These are phyloP conservation scores for Eupithecia pulchellata DNA, from an alignment of 2,888 invertebrate genomes.

Conservation along the genomic window DNA sequence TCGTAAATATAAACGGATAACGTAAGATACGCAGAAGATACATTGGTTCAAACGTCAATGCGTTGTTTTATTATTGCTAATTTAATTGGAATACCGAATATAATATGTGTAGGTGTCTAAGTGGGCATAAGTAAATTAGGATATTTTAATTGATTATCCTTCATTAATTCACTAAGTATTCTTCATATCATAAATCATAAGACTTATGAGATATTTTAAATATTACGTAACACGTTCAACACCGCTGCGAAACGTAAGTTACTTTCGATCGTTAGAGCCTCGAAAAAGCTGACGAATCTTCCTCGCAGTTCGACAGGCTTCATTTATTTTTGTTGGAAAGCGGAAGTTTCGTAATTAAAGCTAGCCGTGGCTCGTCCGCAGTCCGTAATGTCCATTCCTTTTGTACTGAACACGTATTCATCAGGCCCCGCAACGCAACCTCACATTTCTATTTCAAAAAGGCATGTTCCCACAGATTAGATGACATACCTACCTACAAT, in stretches of 20 bases:
- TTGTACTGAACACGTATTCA: constrained; percentile 57
- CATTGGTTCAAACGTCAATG: not conserved
- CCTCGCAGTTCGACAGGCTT: constrained; percentile 47
- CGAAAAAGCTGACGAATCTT: constrained; percentile 2
- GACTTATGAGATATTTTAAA: no score
- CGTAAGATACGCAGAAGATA: not conserved
- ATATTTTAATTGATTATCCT: no score
- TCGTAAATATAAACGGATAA: not conserved
- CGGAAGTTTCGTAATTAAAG: constrained; percentile 60
- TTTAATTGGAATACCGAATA: not conserved
- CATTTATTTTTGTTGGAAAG: constrained; percentile 54
- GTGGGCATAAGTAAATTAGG: no score
- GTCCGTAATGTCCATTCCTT: constrained; percentile 30
- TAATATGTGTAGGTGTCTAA: not conserved
- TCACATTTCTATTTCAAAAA: constrained; percentile 13
- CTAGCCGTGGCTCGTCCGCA: constrained; percentile 42
- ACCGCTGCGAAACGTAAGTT: not conserved
- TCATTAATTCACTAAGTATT: no score
- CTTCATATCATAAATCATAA: no score
- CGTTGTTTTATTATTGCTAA: not conserved
- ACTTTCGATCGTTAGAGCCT: not conserved
- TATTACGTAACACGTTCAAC: not conserved
- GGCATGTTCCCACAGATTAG: constrained; percentile 16
- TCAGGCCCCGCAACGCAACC: constrained; percentile 38
- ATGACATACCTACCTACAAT: constrained; percentile 17